Evolutionary conservation across 2,888 invertebrate genomes (phyloP).

Genomic region (Laothoe populi): DNA sequence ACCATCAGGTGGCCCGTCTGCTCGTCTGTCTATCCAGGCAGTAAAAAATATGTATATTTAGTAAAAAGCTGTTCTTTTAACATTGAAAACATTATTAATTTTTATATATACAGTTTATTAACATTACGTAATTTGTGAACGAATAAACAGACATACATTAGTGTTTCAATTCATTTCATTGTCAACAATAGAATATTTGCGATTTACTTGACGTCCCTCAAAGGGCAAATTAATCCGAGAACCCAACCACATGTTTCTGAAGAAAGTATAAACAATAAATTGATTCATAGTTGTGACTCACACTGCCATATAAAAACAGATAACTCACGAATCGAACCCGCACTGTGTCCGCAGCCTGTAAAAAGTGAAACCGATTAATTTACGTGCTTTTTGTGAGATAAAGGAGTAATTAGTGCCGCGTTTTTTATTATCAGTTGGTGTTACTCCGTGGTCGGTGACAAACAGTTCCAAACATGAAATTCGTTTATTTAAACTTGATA

Average conservation of each 20-base stretch:
- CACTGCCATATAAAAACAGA: conserved; percentile 29
- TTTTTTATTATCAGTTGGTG: background rate
- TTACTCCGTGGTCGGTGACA: too few relatives aligned
- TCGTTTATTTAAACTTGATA: background rate
- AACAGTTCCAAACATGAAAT: conserved; percentile 2
- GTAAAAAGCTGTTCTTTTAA: too few relatives aligned
- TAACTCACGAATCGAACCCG: conserved; percentile 14
- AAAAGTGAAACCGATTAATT: conserved; percentile 45
- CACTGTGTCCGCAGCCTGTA: conserved; percentile 23
- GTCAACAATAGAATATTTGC: too few relatives aligned
- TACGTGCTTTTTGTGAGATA: conserved; percentile 13
- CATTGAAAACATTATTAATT: too few relatives aligned
- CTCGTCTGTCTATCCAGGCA: too few relatives aligned
- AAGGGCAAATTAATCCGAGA: background rate
- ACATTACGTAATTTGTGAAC: too few relatives aligned
- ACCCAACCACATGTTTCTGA: background rate
- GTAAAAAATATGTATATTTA: too few relatives aligned
- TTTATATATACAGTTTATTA: too few relatives aligned
- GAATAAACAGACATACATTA: too few relatives aligned
- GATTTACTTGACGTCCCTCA: background rate
- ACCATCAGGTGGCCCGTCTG: too few relatives aligned
- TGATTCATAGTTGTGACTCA: conserved; percentile 4
- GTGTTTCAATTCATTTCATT: too few relatives aligned
- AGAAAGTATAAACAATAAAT: conserved; percentile 12
- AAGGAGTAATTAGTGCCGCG: conserved; percentile 32